Base-by-base conservation (phyloP, 1,140 invertebrate genomes). In the Conus ventricosus region DNA sequence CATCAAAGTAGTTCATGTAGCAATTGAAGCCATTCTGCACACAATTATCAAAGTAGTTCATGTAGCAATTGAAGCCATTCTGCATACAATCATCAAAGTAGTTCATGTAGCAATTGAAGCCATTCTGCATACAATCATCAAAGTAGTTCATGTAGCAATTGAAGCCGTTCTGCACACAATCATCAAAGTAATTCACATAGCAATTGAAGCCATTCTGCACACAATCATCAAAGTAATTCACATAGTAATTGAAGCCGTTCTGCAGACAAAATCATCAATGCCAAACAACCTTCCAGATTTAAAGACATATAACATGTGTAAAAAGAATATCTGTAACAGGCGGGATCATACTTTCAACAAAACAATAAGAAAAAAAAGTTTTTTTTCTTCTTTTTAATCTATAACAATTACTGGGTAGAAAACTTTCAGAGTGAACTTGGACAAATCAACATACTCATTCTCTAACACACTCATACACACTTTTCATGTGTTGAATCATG, bases 61-160 rank as follows among this genome's bases (percentile, higher is more conserved):
- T 90, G 23, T 96, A 96, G 23, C 96, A 96, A 89, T 96, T 95
- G 91, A 96, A 95, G 25, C 96, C 96, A 94, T 95, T 94, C 94
- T 95, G 92, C 81, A 94, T 90, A 84, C 85, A 87, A 90, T 39
- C 85, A 89, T 86, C 67, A 71, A 87, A 51, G 84, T 87, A 53
- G 5, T 10, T 7, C 25, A 39, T 39, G 3, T 39, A 39, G 39
- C 3, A n/a, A 27, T n/a, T 86, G 6, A 23, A 60, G 7, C 39
- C 23, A 27, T 23, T 87, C 75, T 87, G 17, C 20, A 53, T 8
- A 3, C 80, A 82, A 92, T 96, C 95, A 92, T 96, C 96, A 92
- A 94, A 95, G 90, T 96, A 96, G 17, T 95, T 96, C 84, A 96
- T 90, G 23, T 96, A 20, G 11, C n/a, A 96, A 89, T 96, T 95